Evolutionary conservation across 1,140 invertebrate species (phyloP), one percentile per base, ranked within the genome.

Genomic region (Tyrophagus putrescentiae): DNA sequence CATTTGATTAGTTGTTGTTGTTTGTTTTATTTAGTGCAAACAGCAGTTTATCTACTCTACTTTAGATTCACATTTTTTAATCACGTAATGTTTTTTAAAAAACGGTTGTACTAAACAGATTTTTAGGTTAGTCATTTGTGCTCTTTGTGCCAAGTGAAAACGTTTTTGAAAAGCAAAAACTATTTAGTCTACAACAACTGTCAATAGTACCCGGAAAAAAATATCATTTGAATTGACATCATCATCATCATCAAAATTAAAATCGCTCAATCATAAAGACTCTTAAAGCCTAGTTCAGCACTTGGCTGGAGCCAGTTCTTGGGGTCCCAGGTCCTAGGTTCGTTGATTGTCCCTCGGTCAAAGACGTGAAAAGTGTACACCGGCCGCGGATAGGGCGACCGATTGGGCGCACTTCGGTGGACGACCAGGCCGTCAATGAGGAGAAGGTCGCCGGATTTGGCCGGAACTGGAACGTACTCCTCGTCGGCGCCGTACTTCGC

Each of bases 321-420:
- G 72, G 0, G 83, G 82, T 71, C 85, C 97, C 56, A 77, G 74
- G 0, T 82, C 11, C 36, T 39, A 41, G 82, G 4, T 21, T 42
- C 41, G 25, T 42, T n/a, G 25, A 42, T 2, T 21, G 3, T 73
- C 16, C 82, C 73, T 54, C 80, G 80, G 71, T 98, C 93, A 54
- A 88, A 79, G 0, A 95, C 78, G 72, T 98, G 94, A 71, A 94
- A 96, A 4, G 93, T 96, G 72, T 98, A 98, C 3, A 87, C 87
- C 65, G 92, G 84, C 57, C 94, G 78, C n/a, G 87, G 84, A 56
- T 81, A 80, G 0, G 78, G 67, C 0, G 89, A 94, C 57, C 75
- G 80, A 71, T 98, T 98, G 6, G 77, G 72, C 41, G 85, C 84
- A 69, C 92, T 97, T 68, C 84, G 85, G 69, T 98, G 94, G 0